phyloP scores from a whole-genome alignment of 2,113 vertebrate genomes.

The Halcyon malimbica region DNA sequence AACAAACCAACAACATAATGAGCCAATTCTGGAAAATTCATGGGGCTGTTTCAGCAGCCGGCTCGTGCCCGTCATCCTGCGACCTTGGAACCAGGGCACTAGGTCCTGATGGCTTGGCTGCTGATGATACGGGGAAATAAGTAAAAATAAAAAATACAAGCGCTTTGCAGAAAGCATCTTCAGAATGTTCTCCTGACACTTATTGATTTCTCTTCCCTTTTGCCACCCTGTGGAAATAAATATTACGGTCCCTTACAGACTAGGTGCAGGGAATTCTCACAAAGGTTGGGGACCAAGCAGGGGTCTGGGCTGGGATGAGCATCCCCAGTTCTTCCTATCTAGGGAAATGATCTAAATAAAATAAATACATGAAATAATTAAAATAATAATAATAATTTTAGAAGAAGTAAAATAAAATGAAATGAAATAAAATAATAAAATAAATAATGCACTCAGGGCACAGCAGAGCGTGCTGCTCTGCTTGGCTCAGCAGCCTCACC shows the following conservation, averaged over 20 bases:
- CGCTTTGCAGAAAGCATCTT: not conserved
- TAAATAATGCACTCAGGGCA: not conserved
- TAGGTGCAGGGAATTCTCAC: not conserved
- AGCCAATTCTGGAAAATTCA: not conserved
- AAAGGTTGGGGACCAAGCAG: fast-evolving
- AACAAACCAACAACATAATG: not conserved
- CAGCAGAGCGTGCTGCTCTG: not conserved
- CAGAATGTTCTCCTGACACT: not conserved
- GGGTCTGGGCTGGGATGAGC: not conserved
- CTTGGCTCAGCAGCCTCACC: not conserved
- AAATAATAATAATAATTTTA: not conserved
- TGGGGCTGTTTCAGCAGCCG: not conserved
- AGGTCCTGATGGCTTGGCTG: fast-evolving
- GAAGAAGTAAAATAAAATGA: not conserved
- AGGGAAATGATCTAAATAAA: not conserved
- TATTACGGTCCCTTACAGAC: not conserved
- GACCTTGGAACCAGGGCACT: fast-evolving
- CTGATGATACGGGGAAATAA: fast-evolving
- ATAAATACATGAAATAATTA: not conserved
- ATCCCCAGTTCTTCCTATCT: not conserved
- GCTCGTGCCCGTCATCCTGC: fast-evolving
- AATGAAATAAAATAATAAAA: not conserved
- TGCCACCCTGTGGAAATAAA: fast-evolving
- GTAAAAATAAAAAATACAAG: not conserved
- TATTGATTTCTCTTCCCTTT: not conserved